These are phyloP conservation scores for Patagioenas fasciata DNA, from an alignment of 2,113 vertebrate genomes.

Conservation along the genomic window DNA sequence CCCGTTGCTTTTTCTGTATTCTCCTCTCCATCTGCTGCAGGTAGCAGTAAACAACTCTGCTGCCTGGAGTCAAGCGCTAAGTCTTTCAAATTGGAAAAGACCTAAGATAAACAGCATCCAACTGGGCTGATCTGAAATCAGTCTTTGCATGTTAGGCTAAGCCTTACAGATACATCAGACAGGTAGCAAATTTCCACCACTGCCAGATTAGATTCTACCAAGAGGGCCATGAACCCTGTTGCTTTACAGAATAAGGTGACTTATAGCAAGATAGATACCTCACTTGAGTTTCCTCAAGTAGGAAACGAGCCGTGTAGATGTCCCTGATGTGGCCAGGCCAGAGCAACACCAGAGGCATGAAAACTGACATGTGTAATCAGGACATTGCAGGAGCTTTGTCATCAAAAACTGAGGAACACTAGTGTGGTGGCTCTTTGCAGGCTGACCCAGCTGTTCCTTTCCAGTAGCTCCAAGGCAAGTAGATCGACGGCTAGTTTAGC, in stretches of 20 bases:
- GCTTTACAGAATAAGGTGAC: background rate
- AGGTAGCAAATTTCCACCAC: background rate
- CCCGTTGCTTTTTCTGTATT: background rate
- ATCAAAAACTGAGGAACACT: background rate
- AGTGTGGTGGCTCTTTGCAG: background rate
- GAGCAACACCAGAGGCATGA: background rate
- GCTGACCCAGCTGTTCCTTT: slow-evolving; percentile 10
- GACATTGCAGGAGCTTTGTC: background rate
- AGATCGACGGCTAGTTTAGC: background rate
- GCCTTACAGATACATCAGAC: background rate
- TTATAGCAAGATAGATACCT: background rate
- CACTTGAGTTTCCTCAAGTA: background rate
- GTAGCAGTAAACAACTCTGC: background rate
- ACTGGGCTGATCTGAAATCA: background rate
- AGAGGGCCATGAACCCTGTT: background rate
- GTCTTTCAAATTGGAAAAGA: background rate
- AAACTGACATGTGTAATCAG: background rate
- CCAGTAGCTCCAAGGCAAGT: background rate
- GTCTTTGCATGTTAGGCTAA: background rate
- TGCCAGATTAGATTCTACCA: background rate
- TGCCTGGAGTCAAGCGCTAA: background rate
- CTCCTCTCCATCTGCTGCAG: background rate
- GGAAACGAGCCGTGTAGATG: background rate
- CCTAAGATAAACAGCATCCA: background rate
- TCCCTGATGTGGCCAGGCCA: background rate